phyloP scores from a whole-genome alignment of 2,888 invertebrate species.

The Osedax fenrisi region DNA sequence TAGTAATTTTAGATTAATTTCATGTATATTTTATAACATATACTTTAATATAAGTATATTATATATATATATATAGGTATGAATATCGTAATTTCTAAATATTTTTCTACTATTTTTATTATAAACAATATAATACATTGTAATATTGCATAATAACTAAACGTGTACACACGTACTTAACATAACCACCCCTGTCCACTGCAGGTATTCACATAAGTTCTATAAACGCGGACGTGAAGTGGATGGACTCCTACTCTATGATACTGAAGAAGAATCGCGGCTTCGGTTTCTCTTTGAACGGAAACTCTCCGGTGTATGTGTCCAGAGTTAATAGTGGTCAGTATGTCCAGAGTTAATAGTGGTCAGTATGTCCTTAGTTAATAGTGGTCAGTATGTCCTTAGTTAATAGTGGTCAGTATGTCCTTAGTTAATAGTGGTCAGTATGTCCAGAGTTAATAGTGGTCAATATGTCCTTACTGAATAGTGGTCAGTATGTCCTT shows the following conservation, averaged over 20 bases:
- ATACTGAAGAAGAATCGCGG: slow-evolving; percentile 37
- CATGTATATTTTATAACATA: no score
- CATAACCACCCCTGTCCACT: no score
- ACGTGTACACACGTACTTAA: no score
- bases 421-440: neutral
- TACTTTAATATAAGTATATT: no score
- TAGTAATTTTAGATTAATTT: no score
- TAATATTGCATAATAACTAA: no score
- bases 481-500: no score
- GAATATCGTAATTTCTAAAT: no score
- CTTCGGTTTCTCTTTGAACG: slow-evolving; percentile 46
- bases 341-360: slow-evolving; percentile 43
- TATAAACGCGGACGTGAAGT: slow-evolving; percentile 43
- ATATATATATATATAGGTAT: no score
- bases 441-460: neutral
- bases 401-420: slow-evolving; percentile 40
- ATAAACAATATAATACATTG: no score
- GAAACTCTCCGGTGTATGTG: slow-evolving; percentile 44
- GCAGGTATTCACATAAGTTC: no score
- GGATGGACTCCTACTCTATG: slow-evolving; percentile 39
- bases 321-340: slow-evolving; percentile 43
- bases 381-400: slow-evolving; percentile 42
- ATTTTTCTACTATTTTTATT: no score
- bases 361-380: slow-evolving; percentile 43
- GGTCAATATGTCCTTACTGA: neutral